Conservation (phyloP, 2,113 vertebrate species). For the Urocitellus parryii region DNA sequence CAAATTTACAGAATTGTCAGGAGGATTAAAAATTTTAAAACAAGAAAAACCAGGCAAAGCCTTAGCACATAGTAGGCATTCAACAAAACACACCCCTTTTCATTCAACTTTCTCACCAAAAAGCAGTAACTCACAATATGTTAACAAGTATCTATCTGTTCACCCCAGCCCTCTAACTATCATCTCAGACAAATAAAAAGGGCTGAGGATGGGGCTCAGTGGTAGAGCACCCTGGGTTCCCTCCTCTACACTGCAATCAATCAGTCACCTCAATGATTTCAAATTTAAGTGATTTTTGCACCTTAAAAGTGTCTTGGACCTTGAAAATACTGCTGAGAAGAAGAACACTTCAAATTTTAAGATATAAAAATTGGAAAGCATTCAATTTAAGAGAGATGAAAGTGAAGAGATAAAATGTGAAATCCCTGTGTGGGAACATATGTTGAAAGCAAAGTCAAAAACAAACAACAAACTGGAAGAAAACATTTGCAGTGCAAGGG, state of each 20-base stretch:
- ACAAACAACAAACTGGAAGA: background rate
- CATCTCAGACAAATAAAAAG: background rate
- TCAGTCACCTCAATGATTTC: constrained; percentile 4
- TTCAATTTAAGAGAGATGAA: background rate
- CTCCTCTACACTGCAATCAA: background rate
- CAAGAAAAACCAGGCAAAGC: background rate
- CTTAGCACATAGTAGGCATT: background rate
- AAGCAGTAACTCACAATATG: background rate
- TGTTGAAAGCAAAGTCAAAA: background rate
- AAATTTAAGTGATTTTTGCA: background rate
- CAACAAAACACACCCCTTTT: background rate
- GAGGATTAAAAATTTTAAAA: constrained; percentile 2
- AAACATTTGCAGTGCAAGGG: background rate
- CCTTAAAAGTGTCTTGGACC: constrained; percentile 25
- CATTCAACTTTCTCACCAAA: background rate
- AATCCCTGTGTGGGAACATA: background rate
- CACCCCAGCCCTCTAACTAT: background rate
- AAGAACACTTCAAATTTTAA: background rate
- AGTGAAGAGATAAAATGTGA: background rate
- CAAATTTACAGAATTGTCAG: background rate
- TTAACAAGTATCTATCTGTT: background rate
- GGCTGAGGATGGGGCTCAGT: background rate
- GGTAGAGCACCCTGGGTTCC: background rate
- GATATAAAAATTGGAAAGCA: background rate
- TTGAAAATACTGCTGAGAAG: background rate